Base-by-base conservation (phyloP, 2,113 vertebrate genomes). In the Epinephelus moara region DNA sequence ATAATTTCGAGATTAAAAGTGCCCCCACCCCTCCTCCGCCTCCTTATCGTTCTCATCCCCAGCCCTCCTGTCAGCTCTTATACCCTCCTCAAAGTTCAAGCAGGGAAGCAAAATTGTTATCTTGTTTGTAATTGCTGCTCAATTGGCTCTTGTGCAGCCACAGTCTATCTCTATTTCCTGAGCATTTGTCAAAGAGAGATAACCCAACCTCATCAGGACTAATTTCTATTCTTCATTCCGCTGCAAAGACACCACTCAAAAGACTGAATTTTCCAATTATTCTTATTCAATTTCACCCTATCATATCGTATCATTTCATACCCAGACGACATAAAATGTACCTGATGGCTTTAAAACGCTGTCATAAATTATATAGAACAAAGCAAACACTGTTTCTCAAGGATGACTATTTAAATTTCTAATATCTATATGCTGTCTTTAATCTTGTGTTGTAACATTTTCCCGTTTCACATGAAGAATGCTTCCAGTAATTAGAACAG, bases 1-100 rank as follows among this genome's bases (percentile, higher is more conserved):
- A 97, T 98, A 95, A 96, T 94, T 95, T 92, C 74, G 25, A 94
- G 91, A 96, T 94, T 93, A 94, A 91, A 93, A 91, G 88, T 47
- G 70, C 57, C 70, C 61, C 85, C 37, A 52, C 74, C 72, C 74
- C 59, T 61, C 56, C 57, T 45, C 64, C 9, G 53, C 21, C 84
- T 89, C 72, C 55, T 81, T 53, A 25, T 75, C 72, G 25, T 81
- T 73, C 74, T 81, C 81, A 66, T 72, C 67, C 52, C 17, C 50
- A 15, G 66, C 30, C 30, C 67, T 76, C 64, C 30, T 74, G 61
- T 84, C 78, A 69, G 59, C 85, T 81, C 75, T 78, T 40, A 49
- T 57, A 70, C 63, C 47, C 66, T 83, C 74, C 73, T 86, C 23
- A 50, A 88, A 91, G 88, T 92, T 92, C 78, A 92, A 87, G 87